These are phyloP conservation scores for Dolichopus griseipennis DNA, from an alignment of 2,888 invertebrate species.

Conservation along the genomic window DNA sequence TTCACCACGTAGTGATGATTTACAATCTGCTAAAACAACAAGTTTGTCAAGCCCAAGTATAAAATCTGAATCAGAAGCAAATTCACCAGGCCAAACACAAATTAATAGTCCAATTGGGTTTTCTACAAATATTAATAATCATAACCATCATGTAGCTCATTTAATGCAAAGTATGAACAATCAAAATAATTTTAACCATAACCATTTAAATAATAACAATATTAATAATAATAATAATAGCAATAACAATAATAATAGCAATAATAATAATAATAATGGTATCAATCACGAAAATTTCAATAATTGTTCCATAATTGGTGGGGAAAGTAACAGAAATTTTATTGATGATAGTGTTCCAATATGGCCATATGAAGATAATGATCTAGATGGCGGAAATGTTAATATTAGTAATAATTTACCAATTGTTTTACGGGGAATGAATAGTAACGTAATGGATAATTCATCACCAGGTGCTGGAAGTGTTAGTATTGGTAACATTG, in stretches of 20 bases:
- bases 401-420: conserved; percentile 54
- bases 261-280: not conserved
- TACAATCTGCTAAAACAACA: conserved; percentile 61
- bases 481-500: not conserved
- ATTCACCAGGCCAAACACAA: conserved; percentile 52
- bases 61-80: conserved; percentile 72
- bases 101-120: conserved; percentile 53
- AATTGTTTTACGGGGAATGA: conserved; percentile 53
- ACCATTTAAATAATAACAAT: not conserved
- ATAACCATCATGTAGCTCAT: not conserved
- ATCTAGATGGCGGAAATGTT: conserved; percentile 47
- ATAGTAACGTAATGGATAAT: not conserved
- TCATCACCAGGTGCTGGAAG: conserved; percentile 7
- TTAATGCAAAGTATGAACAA: not conserved
- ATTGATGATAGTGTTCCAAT: conserved; percentile 43
- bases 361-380: conserved; percentile 51
- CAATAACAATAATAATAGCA: not conserved
- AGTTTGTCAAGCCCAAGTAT: conserved; percentile 79
- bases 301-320: conserved; percentile 7
- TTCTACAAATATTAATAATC: not conserved
- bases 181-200: not conserved
- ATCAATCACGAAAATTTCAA: not conserved
- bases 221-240: not conserved
- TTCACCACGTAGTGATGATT: conserved; percentile 61
- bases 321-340: conserved; percentile 28